Conservation (phyloP, 2,113 vertebrate species). For the Mesitornis unicolor region DNA sequence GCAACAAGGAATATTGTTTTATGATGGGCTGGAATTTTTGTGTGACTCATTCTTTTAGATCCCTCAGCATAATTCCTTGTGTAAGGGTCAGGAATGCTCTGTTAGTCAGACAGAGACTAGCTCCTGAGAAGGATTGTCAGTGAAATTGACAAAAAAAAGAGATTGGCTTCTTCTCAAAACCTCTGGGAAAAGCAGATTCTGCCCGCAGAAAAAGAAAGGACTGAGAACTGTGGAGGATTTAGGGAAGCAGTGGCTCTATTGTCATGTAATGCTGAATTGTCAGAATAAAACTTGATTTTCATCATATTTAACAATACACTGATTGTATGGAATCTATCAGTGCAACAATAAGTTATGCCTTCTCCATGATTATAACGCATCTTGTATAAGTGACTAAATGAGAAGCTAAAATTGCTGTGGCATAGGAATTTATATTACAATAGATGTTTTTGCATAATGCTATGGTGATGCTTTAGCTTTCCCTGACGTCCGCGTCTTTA, state of each 20-base stretch:
- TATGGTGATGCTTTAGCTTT: slow-evolving; percentile 17
- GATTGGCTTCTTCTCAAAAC: neutral
- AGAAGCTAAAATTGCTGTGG: slow-evolving; percentile 37
- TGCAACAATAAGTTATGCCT: slow-evolving; percentile 33
- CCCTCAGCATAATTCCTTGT: accelerated
- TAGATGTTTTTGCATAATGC: slow-evolving; percentile 55
- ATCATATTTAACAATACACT: slow-evolving; percentile 34
- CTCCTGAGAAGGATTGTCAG: neutral
- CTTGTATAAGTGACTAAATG: slow-evolving; percentile 50
- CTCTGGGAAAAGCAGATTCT: slow-evolving; percentile 6
- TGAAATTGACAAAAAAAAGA: too few species aligned
- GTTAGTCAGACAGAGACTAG: neutral
- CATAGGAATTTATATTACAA: slow-evolving; percentile 53
- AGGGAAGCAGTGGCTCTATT: slow-evolving; percentile 19
- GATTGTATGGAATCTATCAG: slow-evolving; percentile 43
- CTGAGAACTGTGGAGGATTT: neutral
- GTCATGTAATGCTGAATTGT: slow-evolving; percentile 18
- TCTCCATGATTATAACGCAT: slow-evolving; percentile 26
- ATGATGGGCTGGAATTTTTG: neutral
- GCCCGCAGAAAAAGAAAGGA: neutral
- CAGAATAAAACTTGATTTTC: slow-evolving; percentile 56
- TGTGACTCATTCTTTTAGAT: neutral
- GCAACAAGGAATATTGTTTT: neutral
- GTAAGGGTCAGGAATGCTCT: neutral
- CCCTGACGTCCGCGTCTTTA: neutral